Base-by-base conservation (phyloP, 2,113 vertebrate species). In the Anhinga rufa region DNA sequence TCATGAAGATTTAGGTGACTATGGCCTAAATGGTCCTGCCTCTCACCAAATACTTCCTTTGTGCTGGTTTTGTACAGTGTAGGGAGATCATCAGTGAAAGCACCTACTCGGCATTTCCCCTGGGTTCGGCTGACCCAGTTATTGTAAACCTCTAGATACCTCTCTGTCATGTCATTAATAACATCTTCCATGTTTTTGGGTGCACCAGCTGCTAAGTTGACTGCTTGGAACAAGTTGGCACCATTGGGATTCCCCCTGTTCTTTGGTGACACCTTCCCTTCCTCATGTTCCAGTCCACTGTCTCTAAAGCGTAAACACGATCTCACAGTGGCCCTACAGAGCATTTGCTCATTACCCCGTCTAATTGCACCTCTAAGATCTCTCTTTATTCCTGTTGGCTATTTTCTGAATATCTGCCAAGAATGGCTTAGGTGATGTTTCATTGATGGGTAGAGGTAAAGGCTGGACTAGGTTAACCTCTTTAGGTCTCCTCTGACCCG, bases 281-380 rank as follows among this genome's bases (percentile, higher is more conserved):
- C 34, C 52, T 34, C 2, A 0, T 20, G 26, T 7, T 57, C 36
- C 48, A 9, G 86, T 4, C 1, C 1, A 0, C 52, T 25, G 31
- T 17, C 46, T 22, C 38, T 72, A 5, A 14, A 17, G 57, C 3
- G 7, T 21, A 7, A 34, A 4, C 0, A 2, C 0, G 0, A 1
- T n/a, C 4, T 4, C 14, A 1, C 57, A 16, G 51, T 25, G 81
- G 15, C 62, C 15, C 49, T 13, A 1, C 16, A 24, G 64, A 71
- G 61, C 32, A 1, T 52, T 51, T 10, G 17, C n/a, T 60, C 6
- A 1, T 42, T 13, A 9, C 40, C 34, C 12, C 21, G 3, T 25
- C 61, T 42, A 44, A 78, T 44, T 15, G 11, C 36, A 34, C 49
- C 22, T 52, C 58, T 11, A 3, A 5, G 34, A 32, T 42, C 34